Base-by-base conservation (phyloP, 1,140 invertebrate species). In the Holotrichia oblita region DNA sequence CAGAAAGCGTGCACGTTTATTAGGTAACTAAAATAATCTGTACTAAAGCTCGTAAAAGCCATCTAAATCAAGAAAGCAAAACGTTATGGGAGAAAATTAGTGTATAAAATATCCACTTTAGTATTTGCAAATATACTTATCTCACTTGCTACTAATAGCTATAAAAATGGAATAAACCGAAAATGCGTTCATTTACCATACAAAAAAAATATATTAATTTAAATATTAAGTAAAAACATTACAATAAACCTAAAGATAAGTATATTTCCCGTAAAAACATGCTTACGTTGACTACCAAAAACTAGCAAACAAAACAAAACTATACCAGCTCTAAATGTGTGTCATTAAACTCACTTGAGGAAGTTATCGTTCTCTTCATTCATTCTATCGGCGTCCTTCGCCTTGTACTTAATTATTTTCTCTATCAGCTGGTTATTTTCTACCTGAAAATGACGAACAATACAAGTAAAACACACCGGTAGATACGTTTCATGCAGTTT, bases 281-380 rank as follows among this genome's bases (percentile, higher is more conserved):
- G 61, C 22, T 34, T 2, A 34, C 4, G 12, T 34, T 0, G 12
- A 69, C 61, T 69, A 69, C 4, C 14, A 69, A 69, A 34, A 14
- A 34, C 61, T 27, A 34, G 22, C 27, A 22, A 9, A 69, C 27
- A 27, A 4, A 69, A 10, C 27, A 34, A 69, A 69, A 69, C 20
- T 69, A 69, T 69, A 24, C 7, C 22, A 69, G 20, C 27, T 14
- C 61, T 69, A 69, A 34, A 69, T 69, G 12, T 69, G 8, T 10
- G 20, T 69, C 22, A 69, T 7, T 22, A 69, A 27, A 69, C 92
- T 92, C 91, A 95, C 94, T 93, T 95, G 79, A 97, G 87, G 86
- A 96, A 95, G 86, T 94, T 94, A 88, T 98, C 96, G 90, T 98
- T 98, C 88, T 98, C 96, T 88, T 96, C 94, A 85, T 98, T 98